phyloP scores from a whole-genome alignment of 2,888 invertebrate genomes.

The Parnassius glacialis region DNA sequence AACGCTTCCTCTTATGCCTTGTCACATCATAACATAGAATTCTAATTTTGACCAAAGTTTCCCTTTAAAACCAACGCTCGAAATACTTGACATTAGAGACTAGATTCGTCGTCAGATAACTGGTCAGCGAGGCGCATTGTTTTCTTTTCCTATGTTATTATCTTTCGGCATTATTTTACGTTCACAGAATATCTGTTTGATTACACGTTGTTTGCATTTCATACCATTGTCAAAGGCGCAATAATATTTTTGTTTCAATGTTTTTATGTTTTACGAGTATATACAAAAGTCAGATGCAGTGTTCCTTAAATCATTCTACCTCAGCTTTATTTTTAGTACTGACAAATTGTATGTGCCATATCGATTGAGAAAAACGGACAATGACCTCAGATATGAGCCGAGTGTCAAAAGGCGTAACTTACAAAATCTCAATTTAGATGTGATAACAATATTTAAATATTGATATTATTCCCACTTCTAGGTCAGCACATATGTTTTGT shows the following conservation, averaged over 20 bases:
- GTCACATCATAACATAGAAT: constrained; percentile 45
- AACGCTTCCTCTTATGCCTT: constrained; percentile 37
- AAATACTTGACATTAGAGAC: constrained; percentile 69
- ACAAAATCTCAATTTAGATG: too few relatives aligned
- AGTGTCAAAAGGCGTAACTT: too few relatives aligned
- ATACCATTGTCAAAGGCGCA: constrained; percentile 9
- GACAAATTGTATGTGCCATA: too few relatives aligned
- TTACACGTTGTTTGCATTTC: constrained; percentile 42
- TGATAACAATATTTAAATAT: too few relatives aligned
- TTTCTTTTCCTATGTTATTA: constrained; percentile 58
- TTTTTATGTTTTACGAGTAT: background rate
- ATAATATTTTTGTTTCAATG: background rate
- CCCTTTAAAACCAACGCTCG: constrained; percentile 66
- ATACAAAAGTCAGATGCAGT: too few relatives aligned
- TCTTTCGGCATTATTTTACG: constrained; percentile 35
- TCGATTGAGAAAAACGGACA: too few relatives aligned
- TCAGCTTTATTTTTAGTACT: too few relatives aligned
- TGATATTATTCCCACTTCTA: too few relatives aligned
- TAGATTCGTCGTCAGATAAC: constrained; percentile 64
- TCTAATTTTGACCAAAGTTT: constrained; percentile 66
- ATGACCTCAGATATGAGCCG: too few relatives aligned
- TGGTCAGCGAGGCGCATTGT: constrained; percentile 59
- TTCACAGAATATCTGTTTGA: constrained; percentile 34
- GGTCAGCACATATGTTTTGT: too few relatives aligned
- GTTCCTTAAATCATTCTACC: too few relatives aligned